A percentile compares a stretch with the other conserved stretches of the same genome.
These are phyloP conservation scores for Eubucco bourcierii DNA, from an alignment of 2,113 vertebrate genomes.

Conservation along the genomic window DNA sequence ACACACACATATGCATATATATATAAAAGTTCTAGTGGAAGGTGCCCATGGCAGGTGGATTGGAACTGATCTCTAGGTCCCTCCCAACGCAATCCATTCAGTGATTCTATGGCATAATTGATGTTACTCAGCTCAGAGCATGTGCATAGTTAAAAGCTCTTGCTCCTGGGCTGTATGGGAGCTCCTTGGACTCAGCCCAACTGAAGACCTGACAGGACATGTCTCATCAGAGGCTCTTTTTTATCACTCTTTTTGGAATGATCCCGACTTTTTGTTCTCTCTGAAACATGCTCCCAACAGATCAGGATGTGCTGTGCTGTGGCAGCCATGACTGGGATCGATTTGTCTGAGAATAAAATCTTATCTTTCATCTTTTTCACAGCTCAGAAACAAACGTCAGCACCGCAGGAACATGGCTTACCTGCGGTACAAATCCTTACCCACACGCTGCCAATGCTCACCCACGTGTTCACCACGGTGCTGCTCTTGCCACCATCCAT, in stretches of 20 bases:
- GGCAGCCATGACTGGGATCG: background rate
- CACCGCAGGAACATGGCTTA: background rate
- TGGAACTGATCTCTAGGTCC: background rate
- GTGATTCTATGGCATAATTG: background rate
- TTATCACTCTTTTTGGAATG: background rate
- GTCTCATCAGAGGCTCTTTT: background rate
- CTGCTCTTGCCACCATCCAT: background rate
- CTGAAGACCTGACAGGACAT: background rate
- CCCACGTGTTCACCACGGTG: slow-evolving; percentile 24
- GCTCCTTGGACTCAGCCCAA: background rate
- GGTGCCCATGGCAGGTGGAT: background rate
- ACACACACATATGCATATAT: no score
- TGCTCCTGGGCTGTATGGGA: background rate
- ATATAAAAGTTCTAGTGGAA: no score
- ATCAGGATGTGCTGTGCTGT: background rate
- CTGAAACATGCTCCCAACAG: background rate
- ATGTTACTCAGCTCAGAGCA: background rate
- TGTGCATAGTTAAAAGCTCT: accelerated
- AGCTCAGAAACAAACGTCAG: background rate
- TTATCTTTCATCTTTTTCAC: slow-evolving; percentile 31
- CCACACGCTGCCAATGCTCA: background rate
- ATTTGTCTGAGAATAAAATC: background rate
- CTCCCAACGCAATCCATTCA: background rate
- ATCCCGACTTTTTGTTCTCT: background rate
- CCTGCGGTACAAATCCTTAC: background rate